Conservation (phyloP, 2,888 invertebrate species). For the Hylaea fasciaria region DNA sequence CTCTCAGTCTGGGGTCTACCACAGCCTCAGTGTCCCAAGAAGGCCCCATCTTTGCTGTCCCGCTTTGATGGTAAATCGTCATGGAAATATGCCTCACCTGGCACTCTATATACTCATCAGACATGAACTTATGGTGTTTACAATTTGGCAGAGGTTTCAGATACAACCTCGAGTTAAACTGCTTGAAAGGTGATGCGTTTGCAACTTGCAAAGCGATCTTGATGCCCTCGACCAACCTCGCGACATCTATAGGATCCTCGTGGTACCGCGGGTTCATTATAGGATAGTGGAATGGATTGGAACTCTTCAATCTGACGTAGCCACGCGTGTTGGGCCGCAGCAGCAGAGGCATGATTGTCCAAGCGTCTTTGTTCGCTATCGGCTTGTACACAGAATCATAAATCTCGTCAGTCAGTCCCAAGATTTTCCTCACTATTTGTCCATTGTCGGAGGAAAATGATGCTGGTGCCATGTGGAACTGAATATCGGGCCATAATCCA, state of each 20-base stretch:
- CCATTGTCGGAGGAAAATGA: conserved; percentile 93
- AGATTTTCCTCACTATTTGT: conserved; percentile 89
- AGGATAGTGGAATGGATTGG: conserved; percentile 94
- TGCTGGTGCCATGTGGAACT: conserved; percentile 97
- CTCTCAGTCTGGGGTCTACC: conserved; percentile 91
- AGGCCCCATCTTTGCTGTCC: conserved; percentile 96
- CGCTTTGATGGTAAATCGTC: conserved; percentile 96
- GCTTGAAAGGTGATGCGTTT: conserved; percentile 90
- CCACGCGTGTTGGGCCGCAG: conserved; percentile 92
- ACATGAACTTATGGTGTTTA: conserved; percentile 88
- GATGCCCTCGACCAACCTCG: conserved; percentile 92
- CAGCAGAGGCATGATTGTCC: conserved; percentile 94
- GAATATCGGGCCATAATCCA: conserved; percentile 93
- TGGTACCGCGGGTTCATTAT: conserved; percentile 97
- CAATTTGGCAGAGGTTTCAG: conserved; percentile 92
- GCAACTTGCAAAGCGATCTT: conserved; percentile 90
- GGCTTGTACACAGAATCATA: conserved; percentile 92
- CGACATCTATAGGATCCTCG: conserved; percentile 90
- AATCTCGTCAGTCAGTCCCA: conserved; percentile 91
- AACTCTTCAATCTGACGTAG: conserved; percentile 89
- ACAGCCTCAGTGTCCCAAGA: conserved; percentile 91
- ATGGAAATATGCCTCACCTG: conserved; percentile 93
- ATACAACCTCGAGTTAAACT: conserved; percentile 91
- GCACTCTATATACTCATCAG: conserved; percentile 94
- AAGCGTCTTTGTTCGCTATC: conserved; percentile 91